Evolutionary conservation across 2,797 vertebrate genomes (phyloP), one percentile per base, ranked within the genome.

Genomic region (Champsocephalus gunnari): DNA sequence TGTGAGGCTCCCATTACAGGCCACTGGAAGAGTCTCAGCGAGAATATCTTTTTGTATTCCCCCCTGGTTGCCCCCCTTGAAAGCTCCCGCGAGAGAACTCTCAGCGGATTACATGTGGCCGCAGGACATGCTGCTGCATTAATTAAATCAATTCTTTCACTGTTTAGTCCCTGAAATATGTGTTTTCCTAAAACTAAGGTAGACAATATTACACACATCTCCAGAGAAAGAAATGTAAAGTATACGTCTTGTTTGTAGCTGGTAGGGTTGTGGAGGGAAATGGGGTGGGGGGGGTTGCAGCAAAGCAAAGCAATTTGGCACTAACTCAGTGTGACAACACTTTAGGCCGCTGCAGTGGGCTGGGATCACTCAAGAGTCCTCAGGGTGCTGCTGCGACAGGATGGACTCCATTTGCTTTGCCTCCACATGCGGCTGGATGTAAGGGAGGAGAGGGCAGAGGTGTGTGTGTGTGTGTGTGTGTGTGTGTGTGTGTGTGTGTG

Each of bases 91-190:
- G 88, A 85, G 87, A 91, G 89, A 93, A 93, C 91, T 89, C 90
- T 93, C 91, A 88, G 61, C 41, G 92, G 94, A 94, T 94, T 95
- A 94, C 93, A 95, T 90, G 92, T 88, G 89, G 92, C 94, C 83
- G 84, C 86, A 88, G 93, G 94, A 94, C 93, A 93, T 92, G 94
- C 88, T 89, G 89, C 82, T 84, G 93, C 93, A 94, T 94, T 94
- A 93, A 95, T 95, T 94, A 93, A 95, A 94, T 94, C 83, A 91
- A 91, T 88, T 92, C 87, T 83, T 88, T 84, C 83, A 87, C 76
- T 55, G 55, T 75, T 91, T 88, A 87, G 72, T 86, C 75, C 77
- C 77, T 82, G 71, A 84, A 93, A 90, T 86, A 90, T 88, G 85
- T 83, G 77, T 83, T 89, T 87, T 85, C 57, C 63, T 79, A 75